Percentiles rank a stretch among this genome's conserved stretches.
Evolutionary conservation across 2,888 invertebrate genomes (phyloP).

Genomic region (Troglohyphantes excavatus): DNA sequence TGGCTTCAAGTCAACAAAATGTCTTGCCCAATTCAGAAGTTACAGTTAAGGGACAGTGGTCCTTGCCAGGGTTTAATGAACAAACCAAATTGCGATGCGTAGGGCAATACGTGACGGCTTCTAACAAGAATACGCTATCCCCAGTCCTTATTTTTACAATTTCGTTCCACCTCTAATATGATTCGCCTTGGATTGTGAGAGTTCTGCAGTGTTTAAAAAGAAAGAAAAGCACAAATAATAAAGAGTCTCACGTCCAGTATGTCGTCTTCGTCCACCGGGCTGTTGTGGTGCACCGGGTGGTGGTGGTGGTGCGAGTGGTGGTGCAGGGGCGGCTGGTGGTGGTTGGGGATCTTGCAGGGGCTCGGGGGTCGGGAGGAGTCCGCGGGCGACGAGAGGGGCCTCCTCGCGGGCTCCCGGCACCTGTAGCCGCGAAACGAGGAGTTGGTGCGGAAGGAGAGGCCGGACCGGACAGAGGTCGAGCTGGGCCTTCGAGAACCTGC

Average conservation of each 20-base stretch:
- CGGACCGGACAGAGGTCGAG: slow-evolving; percentile 79
- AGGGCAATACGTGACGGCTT: too few species aligned
- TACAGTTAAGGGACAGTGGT: too few species aligned
- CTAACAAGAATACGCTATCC: too few species aligned
- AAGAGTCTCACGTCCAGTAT: slow-evolving; percentile 57
- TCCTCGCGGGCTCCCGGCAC: slow-evolving; percentile 56
- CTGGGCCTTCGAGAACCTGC: slow-evolving; percentile 79
- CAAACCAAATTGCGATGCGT: too few species aligned
- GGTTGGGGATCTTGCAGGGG: slow-evolving; percentile 42
- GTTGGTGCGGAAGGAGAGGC: slow-evolving; percentile 79
- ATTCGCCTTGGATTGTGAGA: too few species aligned
- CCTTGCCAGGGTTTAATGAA: too few species aligned
- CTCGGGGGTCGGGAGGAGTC: slow-evolving; percentile 46
- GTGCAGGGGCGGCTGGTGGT: slow-evolving; percentile 49
- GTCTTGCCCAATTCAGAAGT: too few species aligned
- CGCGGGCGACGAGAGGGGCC: slow-evolving; percentile 67
- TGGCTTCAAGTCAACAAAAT: too few species aligned
- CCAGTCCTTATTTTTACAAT: too few species aligned
- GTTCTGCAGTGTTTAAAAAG: too few species aligned
- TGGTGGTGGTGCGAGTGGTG: slow-evolving; percentile 57
- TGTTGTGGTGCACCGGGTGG: slow-evolving; percentile 67
- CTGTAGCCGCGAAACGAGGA: slow-evolving; percentile 79
- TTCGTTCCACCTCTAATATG: too few species aligned
- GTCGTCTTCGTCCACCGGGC: slow-evolving; percentile 73
- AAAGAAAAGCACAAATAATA: too few species aligned